Conservation (phyloP, 1,140 invertebrate species). For the Solen grandis region DNA sequence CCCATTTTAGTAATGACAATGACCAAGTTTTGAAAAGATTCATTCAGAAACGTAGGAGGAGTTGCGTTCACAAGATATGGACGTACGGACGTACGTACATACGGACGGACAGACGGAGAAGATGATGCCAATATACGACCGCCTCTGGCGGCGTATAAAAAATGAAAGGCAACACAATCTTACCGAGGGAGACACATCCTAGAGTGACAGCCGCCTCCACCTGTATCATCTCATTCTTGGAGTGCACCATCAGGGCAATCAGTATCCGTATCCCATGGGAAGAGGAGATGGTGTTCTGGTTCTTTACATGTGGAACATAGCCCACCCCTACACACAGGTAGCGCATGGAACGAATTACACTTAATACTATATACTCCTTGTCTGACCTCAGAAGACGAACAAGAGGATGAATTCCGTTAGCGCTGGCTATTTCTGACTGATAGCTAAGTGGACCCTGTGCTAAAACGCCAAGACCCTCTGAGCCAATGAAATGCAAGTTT, state of each 20-base stretch:
- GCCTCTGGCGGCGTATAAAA: too few relatives aligned
- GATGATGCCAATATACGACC: too few relatives aligned
- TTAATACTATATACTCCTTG: constrained; percentile 78
- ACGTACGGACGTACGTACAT: too few relatives aligned
- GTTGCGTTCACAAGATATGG: too few relatives aligned
- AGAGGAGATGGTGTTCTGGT: constrained; percentile 76
- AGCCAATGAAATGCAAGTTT: constrained; percentile 78
- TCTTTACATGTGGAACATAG: constrained; percentile 74
- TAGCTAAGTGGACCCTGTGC: constrained; percentile 76
- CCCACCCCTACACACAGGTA: constrained; percentile 78
- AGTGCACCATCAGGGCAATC: constrained; percentile 77
- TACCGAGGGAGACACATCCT: constrained; percentile 75
- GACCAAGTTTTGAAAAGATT: too few relatives aligned
- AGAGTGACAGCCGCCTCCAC: constrained; percentile 78
- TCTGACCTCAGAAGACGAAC: constrained; percentile 72
- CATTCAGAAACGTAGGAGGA: too few relatives aligned
- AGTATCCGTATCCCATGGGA: constrained; percentile 75
- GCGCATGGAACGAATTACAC: constrained; percentile 75
- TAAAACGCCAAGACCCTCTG: constrained; percentile 77
- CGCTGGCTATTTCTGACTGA: constrained; percentile 73
- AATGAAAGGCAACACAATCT: too few relatives aligned
- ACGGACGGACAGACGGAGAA: too few relatives aligned
- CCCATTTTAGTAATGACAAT: too few relatives aligned
- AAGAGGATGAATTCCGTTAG: constrained; percentile 77
- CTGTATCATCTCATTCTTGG: constrained; percentile 75